These are phyloP conservation scores for Macrotrachela quadricornifera DNA, from an alignment of 1,140 invertebrate species.

Conservation along the genomic window DNA sequence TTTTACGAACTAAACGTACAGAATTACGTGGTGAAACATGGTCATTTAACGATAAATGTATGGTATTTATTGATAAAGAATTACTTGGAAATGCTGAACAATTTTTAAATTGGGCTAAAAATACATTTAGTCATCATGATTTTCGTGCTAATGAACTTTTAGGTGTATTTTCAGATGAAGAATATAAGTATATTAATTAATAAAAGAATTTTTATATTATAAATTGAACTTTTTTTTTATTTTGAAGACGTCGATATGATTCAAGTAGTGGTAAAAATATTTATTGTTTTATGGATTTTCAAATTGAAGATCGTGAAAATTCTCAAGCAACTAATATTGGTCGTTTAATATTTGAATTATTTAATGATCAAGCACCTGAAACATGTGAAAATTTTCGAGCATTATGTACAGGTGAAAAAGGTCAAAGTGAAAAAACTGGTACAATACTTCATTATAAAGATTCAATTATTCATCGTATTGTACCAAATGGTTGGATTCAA, in stretches of 20 bases:
- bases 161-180: slow-evolving; percentile 21
- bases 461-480: slow-evolving; percentile 27
- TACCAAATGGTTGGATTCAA: slow-evolving; percentile 30
- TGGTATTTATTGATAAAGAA: slow-evolving; percentile 23
- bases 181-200: slow-evolving; percentile 21
- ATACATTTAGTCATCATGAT: slow-evolving; percentile 23
- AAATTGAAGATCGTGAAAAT: slow-evolving; percentile 17
- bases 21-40: slow-evolving; percentile 26
- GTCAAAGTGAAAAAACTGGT: slow-evolving; percentile 14
- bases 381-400: slow-evolving; percentile 76
- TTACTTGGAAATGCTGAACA: slow-evolving; percentile 23
- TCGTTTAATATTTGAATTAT: slow-evolving; percentile 37
- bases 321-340: slow-evolving; percentile 22
- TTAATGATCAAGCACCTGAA: slow-evolving; percentile 58
- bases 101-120: slow-evolving; percentile 23
- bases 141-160: slow-evolving; percentile 23
- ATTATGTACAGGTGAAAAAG: slow-evolving; percentile 51
- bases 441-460: slow-evolving; percentile 19
- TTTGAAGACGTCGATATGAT: not conserved
- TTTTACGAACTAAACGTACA: slow-evolving; percentile 9
- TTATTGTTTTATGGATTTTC: slow-evolving; percentile 26
- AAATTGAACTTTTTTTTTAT: not conserved
- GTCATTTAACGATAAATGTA: slow-evolving; percentile 23
- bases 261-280: slow-evolving; percentile 18
- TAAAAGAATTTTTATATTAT: slow-evolving; percentile 14